Evolutionary conservation across 2,888 invertebrate genomes (phyloP), one percentile per base, ranked within the genome.

Genomic region (Cerastis rubricosa): DNA sequence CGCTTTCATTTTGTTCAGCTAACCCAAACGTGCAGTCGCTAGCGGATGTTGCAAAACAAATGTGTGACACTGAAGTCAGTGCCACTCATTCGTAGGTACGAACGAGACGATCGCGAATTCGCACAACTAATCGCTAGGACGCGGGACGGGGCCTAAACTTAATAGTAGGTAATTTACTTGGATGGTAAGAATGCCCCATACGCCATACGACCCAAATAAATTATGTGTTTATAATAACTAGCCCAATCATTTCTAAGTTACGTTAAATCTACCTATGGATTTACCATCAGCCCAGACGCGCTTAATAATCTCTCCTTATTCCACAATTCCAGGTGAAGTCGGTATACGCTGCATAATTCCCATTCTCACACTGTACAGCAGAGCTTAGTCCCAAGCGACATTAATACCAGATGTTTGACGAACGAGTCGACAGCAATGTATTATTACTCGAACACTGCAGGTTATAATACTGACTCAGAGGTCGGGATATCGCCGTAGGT

Each of bases 401-500:
- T 85, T 77, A 78, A 85, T 57, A 29, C 54, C 65, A 22, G 59
- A 81, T 22, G 59, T 64, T 59, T 49, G 25, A 78, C 17, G 43
- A 61, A 54, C 54, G n/a, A 81, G 68, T 49, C 74, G 70, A 70
- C 70, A 51, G 43, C 61, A n/a, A 76, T 79, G 63, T 85, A 79
- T 76, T 85, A 85, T 85, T 79, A 74, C 70, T 69, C 64, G 57
- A 54, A 54, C 54, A 54, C 61, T 70, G 71, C 67, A 71, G 35
- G 25, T 25, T 19, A 47, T 68, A 64, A 29, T 43, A 68, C 72
- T 69, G 71, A 57, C 71, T 35, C 35, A 35, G 35, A 72, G 71
- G 74, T 71, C 61, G 47, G 7, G 19, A 67, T 40, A 63, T 25
- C 25, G 83, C 79, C 73, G 29, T 40, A 8, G 68, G 69, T 49